A percentile compares a stretch with the other conserved stretches of the same genome.
Conservation (phyloP, 2,888 invertebrate species). For the Alentia gelatinosa region DNA sequence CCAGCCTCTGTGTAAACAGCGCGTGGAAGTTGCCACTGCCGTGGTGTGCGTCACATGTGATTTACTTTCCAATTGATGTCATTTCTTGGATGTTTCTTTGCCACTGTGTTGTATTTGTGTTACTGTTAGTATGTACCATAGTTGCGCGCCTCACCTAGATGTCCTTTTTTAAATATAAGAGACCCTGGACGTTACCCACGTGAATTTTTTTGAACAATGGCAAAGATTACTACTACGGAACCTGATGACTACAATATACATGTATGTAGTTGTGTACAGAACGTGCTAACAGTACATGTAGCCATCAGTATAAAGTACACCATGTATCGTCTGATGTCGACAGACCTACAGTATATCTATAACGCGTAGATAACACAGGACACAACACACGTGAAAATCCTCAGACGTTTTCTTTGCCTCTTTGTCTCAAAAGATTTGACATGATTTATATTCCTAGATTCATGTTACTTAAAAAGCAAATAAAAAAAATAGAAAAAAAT, state of each 20-base stretch:
- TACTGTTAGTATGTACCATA: slow-evolving; percentile 4
- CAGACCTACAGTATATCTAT: not conserved
- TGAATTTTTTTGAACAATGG: not conserved
- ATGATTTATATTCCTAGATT: slow-evolving; percentile 37
- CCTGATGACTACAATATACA: not conserved
- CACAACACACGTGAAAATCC: not conserved
- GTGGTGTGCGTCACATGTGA: not conserved
- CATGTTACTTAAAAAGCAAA: slow-evolving; percentile 36
- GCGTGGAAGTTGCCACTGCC: not conserved
- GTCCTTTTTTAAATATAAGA: not conserved
- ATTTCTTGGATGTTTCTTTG: slow-evolving; percentile 39
- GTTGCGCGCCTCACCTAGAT: not conserved
- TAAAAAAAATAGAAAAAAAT: slow-evolving; percentile 24
- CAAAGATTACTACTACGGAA: not conserved
- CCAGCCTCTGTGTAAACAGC: not conserved
- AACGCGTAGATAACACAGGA: not conserved
- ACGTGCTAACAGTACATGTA: not conserved
- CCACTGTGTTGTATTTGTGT: slow-evolving; percentile 35
- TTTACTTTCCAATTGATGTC: not conserved
- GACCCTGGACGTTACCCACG: not conserved
- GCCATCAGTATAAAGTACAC: not conserved
- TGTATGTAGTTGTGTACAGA: slow-evolving; percentile 8
- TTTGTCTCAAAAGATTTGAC: not conserved
- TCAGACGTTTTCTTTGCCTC: slow-evolving; percentile 20
- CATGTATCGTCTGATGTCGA: not conserved